Percentiles rank a stretch among this genome's conserved stretches.
phyloP scores from a whole-genome alignment of 23 tunicate genomes.

The Phallusia fumigata region DNA sequence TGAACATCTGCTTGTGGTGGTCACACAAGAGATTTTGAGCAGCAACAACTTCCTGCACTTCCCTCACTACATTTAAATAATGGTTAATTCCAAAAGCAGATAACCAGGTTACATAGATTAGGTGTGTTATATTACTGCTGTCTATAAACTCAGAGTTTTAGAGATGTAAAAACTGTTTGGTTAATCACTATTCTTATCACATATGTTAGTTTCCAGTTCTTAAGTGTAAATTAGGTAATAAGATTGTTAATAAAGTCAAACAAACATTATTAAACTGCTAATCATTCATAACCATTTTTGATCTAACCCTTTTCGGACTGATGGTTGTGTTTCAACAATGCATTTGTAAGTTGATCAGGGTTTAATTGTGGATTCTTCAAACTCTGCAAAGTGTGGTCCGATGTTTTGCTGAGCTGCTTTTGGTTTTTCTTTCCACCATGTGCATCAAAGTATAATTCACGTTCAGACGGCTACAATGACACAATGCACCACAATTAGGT shows the following conservation, averaged over 20 bases:
- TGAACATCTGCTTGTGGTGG: conserved; percentile 30
- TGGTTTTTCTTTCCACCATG: conserved; percentile 20
- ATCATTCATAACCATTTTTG: too few relatives aligned
- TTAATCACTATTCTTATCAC: too few relatives aligned
- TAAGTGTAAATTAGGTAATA: too few relatives aligned
- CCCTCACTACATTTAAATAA: neutral
- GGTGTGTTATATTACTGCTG: too few relatives aligned
- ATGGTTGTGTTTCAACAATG: conserved; percentile 20
- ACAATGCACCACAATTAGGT: neutral
- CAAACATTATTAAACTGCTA: too few relatives aligned
- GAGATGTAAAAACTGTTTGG: neutral
- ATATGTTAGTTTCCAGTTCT: too few relatives aligned
- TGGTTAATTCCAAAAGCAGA: too few relatives aligned
- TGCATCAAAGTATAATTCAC: conserved; percentile 71
- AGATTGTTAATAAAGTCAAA: too few relatives aligned
- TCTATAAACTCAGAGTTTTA: neutral
- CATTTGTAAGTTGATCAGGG: conserved; percentile 27
- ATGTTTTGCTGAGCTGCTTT: conserved; percentile 27
- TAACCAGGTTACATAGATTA: too few relatives aligned
- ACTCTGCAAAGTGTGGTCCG: conserved; percentile 57
- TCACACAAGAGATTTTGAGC: conserved; percentile 10
- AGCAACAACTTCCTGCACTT: conserved; percentile 15
- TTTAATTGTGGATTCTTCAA: conserved; percentile 45
- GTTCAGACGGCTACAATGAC: conserved; percentile 36
- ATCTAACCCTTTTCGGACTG: neutral